A percentile compares a stretch with the other conserved stretches of the same genome.
phyloP scores from a whole-genome alignment of 2,113 vertebrate species.

The Phyllopteryx taeniolatus region DNA sequence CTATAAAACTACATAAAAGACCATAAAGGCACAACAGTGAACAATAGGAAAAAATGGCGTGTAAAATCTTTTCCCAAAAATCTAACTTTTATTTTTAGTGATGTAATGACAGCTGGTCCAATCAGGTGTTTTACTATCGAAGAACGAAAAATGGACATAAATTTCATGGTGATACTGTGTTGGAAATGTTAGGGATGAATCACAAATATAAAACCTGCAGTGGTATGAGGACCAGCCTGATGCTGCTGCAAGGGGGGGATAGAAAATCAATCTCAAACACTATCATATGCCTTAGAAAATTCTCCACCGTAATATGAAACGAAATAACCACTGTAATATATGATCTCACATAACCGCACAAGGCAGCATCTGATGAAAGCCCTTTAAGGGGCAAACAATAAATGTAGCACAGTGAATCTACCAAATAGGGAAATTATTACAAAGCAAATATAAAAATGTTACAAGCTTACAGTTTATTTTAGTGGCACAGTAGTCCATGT shows the following conservation, averaged over 20 bases:
- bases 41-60: background rate
- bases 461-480: background rate
- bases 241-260: conserved; percentile 14
- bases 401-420: background rate
- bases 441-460: background rate
- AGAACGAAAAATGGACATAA: background rate
- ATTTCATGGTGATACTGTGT: conserved; percentile 5
- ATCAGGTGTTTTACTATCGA: background rate
- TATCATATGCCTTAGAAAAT: conserved; percentile 25
- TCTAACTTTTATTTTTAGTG: background rate
- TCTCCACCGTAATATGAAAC: conserved; percentile 19
- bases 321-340: conserved; percentile 29
- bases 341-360: background rate
- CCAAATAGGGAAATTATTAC: background rate
- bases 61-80: conserved; percentile 4
- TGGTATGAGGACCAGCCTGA: conserved; percentile 8
- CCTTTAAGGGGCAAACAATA: conserved; percentile 7
- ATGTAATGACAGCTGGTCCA: conserved; percentile 13
- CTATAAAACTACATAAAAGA: background rate
- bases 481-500: background rate
- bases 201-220: background rate
- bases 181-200: conserved; percentile 12
- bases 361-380: background rate
- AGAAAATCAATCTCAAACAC: conserved; percentile 42
- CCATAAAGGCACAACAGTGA: conserved; percentile 12